These are phyloP conservation scores for Lathamus discolor DNA, from an alignment of 2,113 vertebrate species.

Conservation along the genomic window DNA sequence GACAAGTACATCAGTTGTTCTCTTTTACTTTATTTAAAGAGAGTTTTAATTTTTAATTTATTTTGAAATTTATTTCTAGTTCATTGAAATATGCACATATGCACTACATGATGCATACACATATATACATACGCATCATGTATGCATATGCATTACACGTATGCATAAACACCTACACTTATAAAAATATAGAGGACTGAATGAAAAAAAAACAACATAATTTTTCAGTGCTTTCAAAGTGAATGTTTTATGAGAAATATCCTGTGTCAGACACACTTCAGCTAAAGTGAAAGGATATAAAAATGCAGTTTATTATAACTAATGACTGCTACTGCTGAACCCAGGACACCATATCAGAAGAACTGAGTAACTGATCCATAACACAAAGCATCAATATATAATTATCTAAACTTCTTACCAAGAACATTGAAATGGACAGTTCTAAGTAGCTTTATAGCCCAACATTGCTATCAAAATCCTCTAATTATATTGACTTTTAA, in stretches of 20 bases:
- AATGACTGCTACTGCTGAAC: too few species aligned
- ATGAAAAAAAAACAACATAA: neutral
- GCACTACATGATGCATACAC: neutral
- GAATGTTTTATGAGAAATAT: neutral
- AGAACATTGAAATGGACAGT: neutral
- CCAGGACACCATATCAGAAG: neutral
- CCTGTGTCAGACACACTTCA: neutral
- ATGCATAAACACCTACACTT: neutral
- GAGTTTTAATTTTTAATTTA: neutral
- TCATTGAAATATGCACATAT: neutral
- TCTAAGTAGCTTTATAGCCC: neutral
- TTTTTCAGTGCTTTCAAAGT: neutral
- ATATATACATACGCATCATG: neutral
- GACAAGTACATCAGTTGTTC: neutral
- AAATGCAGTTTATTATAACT: neutral
- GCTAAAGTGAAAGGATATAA: neutral
- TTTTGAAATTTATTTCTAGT: neutral
- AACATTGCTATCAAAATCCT: neutral
- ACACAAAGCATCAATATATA: neutral
- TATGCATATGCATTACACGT: neutral
- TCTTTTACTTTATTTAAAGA: neutral
- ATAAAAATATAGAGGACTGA: neutral
- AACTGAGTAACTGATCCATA: conserved; percentile 15
- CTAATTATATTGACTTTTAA: neutral
- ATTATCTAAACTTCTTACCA: conserved; percentile 23